Base-by-base conservation (phyloP, 2,888 invertebrate genomes). In the Calameuta filiformis region DNA sequence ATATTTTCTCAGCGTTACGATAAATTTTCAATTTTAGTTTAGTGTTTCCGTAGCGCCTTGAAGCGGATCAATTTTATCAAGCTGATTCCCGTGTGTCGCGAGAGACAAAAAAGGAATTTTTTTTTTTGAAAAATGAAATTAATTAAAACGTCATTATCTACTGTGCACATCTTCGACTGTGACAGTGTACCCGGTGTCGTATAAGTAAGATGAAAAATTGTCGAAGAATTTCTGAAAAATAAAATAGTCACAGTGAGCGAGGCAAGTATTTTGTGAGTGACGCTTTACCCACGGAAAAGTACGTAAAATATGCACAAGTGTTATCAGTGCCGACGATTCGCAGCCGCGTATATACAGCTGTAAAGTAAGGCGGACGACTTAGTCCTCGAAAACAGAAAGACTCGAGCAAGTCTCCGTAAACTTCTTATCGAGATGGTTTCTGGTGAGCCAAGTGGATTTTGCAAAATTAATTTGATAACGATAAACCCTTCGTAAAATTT, bases 271-370 rank as follows among this genome's bases (percentile, higher is more conserved):
- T 56, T 23, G 23, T 56, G 56, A 56, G 2, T 9, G 71, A 31
- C 34, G 33, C 71, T 33, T 31, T 71, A 31, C 12, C 1, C 31
- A 12, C 71, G 71, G 71, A 71, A 34, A 56, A 23, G 56, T 30
- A 11, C 40, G 81, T 83, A 80, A 83, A 83, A 84, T 84, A 84
- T 83, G 82, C 82, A 79, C 82, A 76, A 80, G 75, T 84, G 84
- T 87, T 87, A 87, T 87, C 87, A 86, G 86, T 79, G 75, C 77
- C 79, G 73, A 77, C 81, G 73, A 68, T 79, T 75, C 34, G 75
- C 79, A 79, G 81, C 75, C 75, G 76, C 76, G 79, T 83, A 83
- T 84, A 85, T 83, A 83, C 81, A 79, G 82, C 79, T 83, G 82
- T 79, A 80, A 82, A 79, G 81, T 83, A 81, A 80, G 82, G 79